Conservation (phyloP, 2,888 invertebrate species). For the Caenorhabditis drosophilae region DNA sequence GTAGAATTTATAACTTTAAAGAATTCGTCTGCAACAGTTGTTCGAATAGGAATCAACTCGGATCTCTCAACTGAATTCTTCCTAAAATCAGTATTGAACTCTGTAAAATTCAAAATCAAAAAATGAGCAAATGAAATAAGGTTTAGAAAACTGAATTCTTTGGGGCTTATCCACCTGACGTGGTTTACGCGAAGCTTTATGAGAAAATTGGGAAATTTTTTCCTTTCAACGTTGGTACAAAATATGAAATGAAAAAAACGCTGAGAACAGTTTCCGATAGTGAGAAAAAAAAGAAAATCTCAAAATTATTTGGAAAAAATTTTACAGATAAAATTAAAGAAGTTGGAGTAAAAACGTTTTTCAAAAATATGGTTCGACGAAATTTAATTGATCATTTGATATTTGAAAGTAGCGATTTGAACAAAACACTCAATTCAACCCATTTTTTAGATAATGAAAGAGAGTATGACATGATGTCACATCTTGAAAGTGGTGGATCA, state of each 20-base stretch:
- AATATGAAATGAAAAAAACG: neutral
- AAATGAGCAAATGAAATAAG: neutral
- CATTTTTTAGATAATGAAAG: conserved; percentile 2
- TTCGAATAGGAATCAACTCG: conserved; percentile 17
- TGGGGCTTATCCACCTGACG: conserved; percentile 25
- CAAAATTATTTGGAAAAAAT: too few relatives aligned
- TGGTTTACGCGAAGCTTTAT: conserved; percentile 20
- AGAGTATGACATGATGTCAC: conserved; percentile 32
- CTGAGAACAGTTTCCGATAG: neutral
- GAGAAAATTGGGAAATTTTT: conserved; percentile 23
- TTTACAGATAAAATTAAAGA: neutral
- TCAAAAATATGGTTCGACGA: conserved; percentile 24
- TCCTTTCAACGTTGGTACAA: conserved; percentile 26
- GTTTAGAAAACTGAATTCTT: conserved; percentile 24
- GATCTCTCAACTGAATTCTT: conserved; percentile 15
- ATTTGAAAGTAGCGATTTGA: conserved; percentile 17
- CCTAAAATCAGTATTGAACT: conserved; percentile 10
- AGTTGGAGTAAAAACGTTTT: conserved; percentile 19
- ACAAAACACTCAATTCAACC: neutral
- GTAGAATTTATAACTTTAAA: too few relatives aligned
- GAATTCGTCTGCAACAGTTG: conserved; percentile 20
- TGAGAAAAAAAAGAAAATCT: neutral
- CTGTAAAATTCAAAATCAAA: neutral
- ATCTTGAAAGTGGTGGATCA: conserved; percentile 19
- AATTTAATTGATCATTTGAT: conserved; percentile 25